Base-by-base conservation (phyloP, 2,797 vertebrate genomes). In the Sardinella longiceps region DNA sequence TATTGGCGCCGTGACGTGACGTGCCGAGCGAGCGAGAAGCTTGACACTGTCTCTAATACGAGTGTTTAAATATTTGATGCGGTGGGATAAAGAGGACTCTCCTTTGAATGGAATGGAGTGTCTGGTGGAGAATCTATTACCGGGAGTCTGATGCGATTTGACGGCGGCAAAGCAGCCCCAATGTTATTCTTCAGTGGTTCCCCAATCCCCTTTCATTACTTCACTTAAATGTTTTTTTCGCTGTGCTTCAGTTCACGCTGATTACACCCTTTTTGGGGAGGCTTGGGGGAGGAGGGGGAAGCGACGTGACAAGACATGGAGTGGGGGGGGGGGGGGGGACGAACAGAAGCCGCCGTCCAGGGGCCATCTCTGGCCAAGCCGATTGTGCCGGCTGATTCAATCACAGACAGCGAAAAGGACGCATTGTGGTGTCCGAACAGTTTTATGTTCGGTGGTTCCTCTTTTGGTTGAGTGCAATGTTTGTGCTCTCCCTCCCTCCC, bases 11-110 rank as follows among this genome's bases (percentile, higher is more conserved):
- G 88, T 77, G 95, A 95, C 96, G 95, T 95, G 88, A 86, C 80
- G n/a, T n/a, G n/a, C n/a, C n/a, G n/a, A n/a, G n/a, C n/a, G 39
- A 86, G 83, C 88, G 88, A 86, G 85, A 85, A 87, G 89, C 89
- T 74, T 89, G 90, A 90, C 90, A 89, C 89, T 82, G 82, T 81
- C 95, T 93, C 95, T 96, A 96, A 97, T 96, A 96, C 96, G 92
- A 95, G 96, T 96, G 95, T 97, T 96, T 96, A 96, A 91, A 97
- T 97, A 97, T 97, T 97, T 96, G 96, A 96, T 97, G 95, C 95
- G 94, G 93, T 94, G 95, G 96, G 96, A 96, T 97, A 96, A 96
- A 96, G 95, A 94, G 94, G 95, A 96, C 96, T 97, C 96, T 96
- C 95, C 96, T 96, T 96, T 94, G 95, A 96, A 97, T 96, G 96